Evolutionary conservation across 1,140 invertebrate genomes (phyloP).

Genomic region (Aphis gossypii): DNA sequence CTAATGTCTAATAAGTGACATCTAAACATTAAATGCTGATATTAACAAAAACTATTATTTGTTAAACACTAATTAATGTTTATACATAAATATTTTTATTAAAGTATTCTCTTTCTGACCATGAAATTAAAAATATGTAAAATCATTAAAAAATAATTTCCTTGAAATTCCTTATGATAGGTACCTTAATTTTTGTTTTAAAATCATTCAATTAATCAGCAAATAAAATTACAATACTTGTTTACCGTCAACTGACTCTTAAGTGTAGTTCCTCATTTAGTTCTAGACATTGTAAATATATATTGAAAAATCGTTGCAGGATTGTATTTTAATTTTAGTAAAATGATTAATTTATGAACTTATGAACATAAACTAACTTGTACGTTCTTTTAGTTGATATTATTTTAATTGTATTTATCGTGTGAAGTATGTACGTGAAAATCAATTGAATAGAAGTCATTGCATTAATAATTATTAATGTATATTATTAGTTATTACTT

Average conservation of each 20-base stretch:
- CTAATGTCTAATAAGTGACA: background rate
- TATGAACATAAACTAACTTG: too few relatives aligned
- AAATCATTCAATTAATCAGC: background rate
- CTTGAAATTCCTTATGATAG: background rate
- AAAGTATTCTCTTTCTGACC: background rate
- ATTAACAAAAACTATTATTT: background rate
- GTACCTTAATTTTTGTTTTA: background rate
- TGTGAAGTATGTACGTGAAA: background rate
- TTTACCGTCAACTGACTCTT: background rate
- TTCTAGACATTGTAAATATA: background rate
- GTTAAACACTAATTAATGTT: background rate
- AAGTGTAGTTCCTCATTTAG: background rate
- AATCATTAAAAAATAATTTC: background rate
- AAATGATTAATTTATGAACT: background rate
- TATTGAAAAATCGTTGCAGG: background rate
- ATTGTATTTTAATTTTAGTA: background rate
- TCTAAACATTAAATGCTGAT: background rate
- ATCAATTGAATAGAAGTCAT: background rate
- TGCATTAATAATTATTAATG: background rate
- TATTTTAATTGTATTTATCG: background rate
- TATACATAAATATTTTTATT: background rate
- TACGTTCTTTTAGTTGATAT: background rate
- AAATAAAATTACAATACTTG: background rate
- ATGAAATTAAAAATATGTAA: background rate
- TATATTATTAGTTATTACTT: background rate